Conservation (phyloP, 1,140 invertebrate species). For the Nilaparvata lugens region DNA sequence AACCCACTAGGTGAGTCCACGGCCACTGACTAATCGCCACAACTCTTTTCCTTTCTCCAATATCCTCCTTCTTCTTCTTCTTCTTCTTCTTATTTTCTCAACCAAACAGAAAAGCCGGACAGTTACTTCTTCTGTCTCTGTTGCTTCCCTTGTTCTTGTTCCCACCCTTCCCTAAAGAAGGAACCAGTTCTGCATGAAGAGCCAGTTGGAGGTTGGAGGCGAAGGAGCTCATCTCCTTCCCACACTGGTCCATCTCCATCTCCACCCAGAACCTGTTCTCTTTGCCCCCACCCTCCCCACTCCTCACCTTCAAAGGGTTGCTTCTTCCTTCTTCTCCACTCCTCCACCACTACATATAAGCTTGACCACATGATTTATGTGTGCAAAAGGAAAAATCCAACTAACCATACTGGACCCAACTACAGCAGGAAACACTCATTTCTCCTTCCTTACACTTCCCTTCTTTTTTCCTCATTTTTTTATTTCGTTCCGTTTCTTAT, state of each 20-base stretch:
- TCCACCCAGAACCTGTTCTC: not conserved
- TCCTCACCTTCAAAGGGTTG: not conserved
- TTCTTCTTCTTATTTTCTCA: not conserved
- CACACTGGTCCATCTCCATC: not conserved
- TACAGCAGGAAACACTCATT: not conserved
- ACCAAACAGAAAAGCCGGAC: not conserved
- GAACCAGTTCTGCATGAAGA: constrained; percentile 2
- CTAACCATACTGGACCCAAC: too few species aligned
- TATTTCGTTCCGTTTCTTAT: not conserved
- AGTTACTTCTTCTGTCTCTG: not conserved
- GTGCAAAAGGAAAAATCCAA: not conserved
- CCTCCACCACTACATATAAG: constrained; percentile 2
- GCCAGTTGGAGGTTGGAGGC: not conserved
- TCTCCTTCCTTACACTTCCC: not conserved
- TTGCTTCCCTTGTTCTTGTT: constrained; percentile 5
- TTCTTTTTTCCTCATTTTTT: not conserved
- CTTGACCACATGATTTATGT: constrained; percentile 1
- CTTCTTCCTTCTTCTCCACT: constrained; percentile 7
- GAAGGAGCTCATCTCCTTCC: not conserved
- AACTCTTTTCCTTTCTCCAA: not conserved
- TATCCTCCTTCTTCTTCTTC: not conserved
- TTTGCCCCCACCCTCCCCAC: not conserved
- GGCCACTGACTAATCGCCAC: not conserved
- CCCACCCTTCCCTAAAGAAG: constrained; percentile 1
- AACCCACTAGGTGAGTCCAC: constrained; percentile 51